Conservation (phyloP, 2,113 vertebrate species). For the Gnathonemus longibarbis region DNA sequence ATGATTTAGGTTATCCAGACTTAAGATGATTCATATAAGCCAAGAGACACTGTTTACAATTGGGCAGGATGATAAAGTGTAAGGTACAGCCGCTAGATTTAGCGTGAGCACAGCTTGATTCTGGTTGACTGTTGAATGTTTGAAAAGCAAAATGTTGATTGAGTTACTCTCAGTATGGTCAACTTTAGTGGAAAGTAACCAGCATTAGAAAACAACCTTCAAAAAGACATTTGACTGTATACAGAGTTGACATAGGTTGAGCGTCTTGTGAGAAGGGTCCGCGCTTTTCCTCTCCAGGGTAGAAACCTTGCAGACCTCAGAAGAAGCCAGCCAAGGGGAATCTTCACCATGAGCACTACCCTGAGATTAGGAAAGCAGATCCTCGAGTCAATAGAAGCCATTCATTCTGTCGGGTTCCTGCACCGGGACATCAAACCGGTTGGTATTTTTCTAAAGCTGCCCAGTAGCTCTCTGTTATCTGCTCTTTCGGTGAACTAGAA, state of each 20-base stretch:
- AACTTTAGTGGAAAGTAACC: not conserved
- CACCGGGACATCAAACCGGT: constrained; percentile 97
- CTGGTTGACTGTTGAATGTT: not conserved
- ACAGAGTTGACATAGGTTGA: not conserved
- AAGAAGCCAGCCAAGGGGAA: constrained; percentile 87
- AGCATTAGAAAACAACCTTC: not conserved
- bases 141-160: not conserved
- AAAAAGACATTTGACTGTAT: not conserved
- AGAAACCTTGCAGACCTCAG: constrained; percentile 92
- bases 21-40: not conserved
- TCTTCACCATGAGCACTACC: constrained; percentile 94
- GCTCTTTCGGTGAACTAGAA: not conserved
- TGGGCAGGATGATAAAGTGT: not conserved
- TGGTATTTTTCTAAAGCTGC: constrained; percentile 31
- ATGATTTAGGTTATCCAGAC: not conserved
- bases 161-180: not conserved
- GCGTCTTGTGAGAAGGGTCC: not conserved
- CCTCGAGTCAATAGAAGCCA: constrained; percentile 94
- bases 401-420: constrained; percentile 93
- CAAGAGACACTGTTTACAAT: not conserved
- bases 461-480: not conserved
- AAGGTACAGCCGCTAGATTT: not conserved
- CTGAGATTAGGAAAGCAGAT: constrained; percentile 93
- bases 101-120: not conserved
- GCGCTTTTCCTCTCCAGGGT: constrained; percentile 58